Percentiles rank a stretch among this genome's conserved stretches.
Conservation (phyloP, 1,140 invertebrate species). For the Sipha flava region DNA sequence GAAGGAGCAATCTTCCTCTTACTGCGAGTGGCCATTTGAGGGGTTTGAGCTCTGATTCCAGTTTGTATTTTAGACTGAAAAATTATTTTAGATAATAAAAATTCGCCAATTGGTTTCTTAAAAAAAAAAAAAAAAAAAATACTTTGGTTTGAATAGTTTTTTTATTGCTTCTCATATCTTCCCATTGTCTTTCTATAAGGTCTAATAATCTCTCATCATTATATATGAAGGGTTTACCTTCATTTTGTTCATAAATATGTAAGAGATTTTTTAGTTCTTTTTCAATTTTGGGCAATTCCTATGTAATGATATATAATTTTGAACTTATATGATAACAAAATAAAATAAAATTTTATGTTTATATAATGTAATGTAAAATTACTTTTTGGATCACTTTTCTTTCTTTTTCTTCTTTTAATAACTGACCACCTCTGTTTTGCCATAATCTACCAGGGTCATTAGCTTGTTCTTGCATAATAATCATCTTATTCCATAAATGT, state of each 20-base stretch:
- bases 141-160: neutral
- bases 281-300: constrained; percentile 33
- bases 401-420: constrained; percentile 37
- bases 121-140: neutral
- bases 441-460: constrained; percentile 33
- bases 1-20: constrained; percentile 2
- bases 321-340: too few species aligned
- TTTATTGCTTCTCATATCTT: constrained; percentile 5
- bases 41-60: neutral
- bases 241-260: constrained; percentile 2
- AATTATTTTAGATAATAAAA: neutral
- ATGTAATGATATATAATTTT: neutral
- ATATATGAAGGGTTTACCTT: constrained; percentile 1
- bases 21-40: neutral
- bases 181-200: constrained; percentile 19
- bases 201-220: constrained; percentile 13
- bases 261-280: constrained; percentile 21
- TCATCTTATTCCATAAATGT: constrained; percentile 34
- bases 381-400: constrained; percentile 35
- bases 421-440: constrained; percentile 35
- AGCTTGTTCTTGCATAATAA: constrained; percentile 27
- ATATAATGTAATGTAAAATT: neutral
- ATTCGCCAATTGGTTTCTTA: neutral
- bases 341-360: neutral
- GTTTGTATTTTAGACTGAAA: neutral